Evolutionary conservation across 1,140 invertebrate genomes (phyloP).

Genomic region (Ericerus pela): DNA sequence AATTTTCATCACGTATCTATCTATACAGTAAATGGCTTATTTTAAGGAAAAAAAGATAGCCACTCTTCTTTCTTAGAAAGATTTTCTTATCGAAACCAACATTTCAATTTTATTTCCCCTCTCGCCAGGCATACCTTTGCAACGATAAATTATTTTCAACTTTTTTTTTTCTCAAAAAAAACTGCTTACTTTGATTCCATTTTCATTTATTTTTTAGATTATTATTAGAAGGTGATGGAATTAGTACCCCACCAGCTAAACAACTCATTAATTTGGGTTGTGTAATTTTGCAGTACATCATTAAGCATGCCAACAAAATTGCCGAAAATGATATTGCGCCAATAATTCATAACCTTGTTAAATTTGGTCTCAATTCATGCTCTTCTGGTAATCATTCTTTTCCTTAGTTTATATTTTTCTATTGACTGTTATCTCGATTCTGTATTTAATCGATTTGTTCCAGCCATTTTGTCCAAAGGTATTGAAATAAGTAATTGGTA

Average conservation of each 20-base stretch:
- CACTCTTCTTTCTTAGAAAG: too few species aligned
- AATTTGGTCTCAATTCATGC: background rate
- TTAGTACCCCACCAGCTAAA: background rate
- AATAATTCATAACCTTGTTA: background rate
- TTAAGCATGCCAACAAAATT: background rate
- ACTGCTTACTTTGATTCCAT: background rate
- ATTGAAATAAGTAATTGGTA: slow-evolving; percentile 1
- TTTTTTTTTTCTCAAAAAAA: background rate
- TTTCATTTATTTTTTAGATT: background rate
- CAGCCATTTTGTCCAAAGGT: background rate
- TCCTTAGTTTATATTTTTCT: background rate
- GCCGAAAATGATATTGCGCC: background rate
- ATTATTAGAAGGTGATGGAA: background rate
- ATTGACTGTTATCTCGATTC: too few species aligned
- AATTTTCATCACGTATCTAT: background rate
- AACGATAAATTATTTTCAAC: background rate
- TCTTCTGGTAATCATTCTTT: background rate
- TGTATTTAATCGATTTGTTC: too few species aligned
- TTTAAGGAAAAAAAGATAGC: too few species aligned
- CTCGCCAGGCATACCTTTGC: too few species aligned
- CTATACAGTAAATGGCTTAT: background rate
- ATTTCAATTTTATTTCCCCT: too few species aligned
- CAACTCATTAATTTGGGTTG: background rate
- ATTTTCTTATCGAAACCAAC: too few species aligned
- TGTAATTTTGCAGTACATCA: background rate